Base-by-base conservation (phyloP, 2,888 invertebrate species). In the Pristionchus mayeri region DNA sequence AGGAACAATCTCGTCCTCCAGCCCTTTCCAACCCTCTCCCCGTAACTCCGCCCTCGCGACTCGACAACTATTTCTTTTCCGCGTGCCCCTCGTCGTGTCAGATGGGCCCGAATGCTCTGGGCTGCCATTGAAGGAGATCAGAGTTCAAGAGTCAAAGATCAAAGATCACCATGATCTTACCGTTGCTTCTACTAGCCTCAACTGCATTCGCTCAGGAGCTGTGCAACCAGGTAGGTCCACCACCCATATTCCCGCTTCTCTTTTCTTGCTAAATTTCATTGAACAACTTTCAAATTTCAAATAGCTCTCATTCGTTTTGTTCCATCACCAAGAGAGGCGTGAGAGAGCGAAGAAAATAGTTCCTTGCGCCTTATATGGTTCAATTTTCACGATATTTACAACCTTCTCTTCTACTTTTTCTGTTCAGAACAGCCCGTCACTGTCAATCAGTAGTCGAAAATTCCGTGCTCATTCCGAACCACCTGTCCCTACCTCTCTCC, bases 191-290 rank as follows among this genome's bases (percentile, higher is more conserved):
- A 13, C 71, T 71, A 16, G 71, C 71, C 24, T 9, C 71, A 24
- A 24, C 71, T 34, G 71, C 37, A 24, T 40, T 40, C 21, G 71
- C 71, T 3, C 21, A 37, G 13, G 71, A 71, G 71, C 24, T 40
- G 21, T 71, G 71, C 24, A 71, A 71, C 24, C 71, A 71, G 71
- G 71, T 71, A 18, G 71, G 40, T 34, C 63, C 30, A 63, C 18
- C 30, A 30, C 34, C 63, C 1, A 16, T 4, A 16, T 54, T 54
- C n/a, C 21, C n/a, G 57, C 57, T 2, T 24, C 13, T 9, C 27
- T 57, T 57, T 16, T 18, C 57, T 57, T 3, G 3, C 13, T 57
- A n/a, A n/a, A n/a, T n/a, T n/a, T n/a, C n/a, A n/a, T n/a, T n/a
- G n/a, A n/a, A n/a, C n/a, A n/a, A n/a, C n/a, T n/a, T n/a, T n/a